Conservation (phyloP, 2,797 vertebrate species). For the Pachyuromys duprasi region DNA sequence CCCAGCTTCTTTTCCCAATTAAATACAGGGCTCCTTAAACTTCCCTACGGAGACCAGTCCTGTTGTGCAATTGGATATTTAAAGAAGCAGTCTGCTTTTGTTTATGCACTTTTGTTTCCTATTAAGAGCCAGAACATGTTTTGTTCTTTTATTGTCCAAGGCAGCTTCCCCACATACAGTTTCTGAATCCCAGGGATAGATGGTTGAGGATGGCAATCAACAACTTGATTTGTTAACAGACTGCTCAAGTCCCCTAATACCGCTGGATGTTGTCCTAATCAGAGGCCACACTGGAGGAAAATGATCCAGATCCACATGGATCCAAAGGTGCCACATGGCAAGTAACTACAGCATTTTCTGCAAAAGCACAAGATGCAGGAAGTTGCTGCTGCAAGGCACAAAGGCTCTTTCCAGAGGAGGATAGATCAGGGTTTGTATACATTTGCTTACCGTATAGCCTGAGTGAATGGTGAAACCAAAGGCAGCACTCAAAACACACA, state of each 20-base stretch:
- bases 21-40: constrained; percentile 66
- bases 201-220: constrained; percentile 25
- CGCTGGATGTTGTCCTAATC: constrained; percentile 3
- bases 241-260: constrained; percentile 15
- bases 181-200: constrained; percentile 51
- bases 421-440: not conserved
- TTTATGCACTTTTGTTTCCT: constrained; percentile 80
- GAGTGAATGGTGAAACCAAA: constrained; percentile 41
- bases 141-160: constrained; percentile 69
- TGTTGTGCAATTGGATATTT: constrained; percentile 76
- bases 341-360: not conserved
- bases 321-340: not conserved
- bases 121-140: constrained; percentile 72
- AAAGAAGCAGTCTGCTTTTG: constrained; percentile 80
- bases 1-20: constrained; percentile 69
- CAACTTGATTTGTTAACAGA: constrained; percentile 51
- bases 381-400: not conserved
- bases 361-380: not conserved
- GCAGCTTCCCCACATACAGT: constrained; percentile 39
- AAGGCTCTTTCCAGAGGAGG: constrained; percentile 8
- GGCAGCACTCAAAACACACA: not conserved
- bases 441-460: not conserved
- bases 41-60: constrained; percentile 62
- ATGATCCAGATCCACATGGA: not conserved
- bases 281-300: not conserved